Evolutionary conservation across 2,113 vertebrate genomes (phyloP).

Genomic region (Meles meles): DNA sequence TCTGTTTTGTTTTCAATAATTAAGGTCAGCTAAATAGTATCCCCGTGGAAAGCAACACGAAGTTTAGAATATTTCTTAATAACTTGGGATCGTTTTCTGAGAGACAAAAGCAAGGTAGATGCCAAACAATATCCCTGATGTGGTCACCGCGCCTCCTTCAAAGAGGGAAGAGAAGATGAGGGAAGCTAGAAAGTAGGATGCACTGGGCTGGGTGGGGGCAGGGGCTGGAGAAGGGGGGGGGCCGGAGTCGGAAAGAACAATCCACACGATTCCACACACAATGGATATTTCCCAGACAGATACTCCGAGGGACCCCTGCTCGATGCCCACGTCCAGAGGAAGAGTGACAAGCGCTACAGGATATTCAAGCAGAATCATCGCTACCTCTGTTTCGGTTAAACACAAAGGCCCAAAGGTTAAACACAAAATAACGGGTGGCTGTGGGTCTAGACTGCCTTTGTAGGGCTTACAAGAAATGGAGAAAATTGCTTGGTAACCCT

Average conservation of each 20-base stretch:
- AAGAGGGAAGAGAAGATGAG: neutral
- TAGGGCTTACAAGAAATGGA: neutral
- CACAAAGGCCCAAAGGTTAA: neutral
- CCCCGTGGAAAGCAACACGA: neutral
- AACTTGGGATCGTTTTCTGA: neutral
- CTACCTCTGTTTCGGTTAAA: neutral
- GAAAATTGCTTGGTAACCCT: neutral
- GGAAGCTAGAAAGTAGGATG: neutral
- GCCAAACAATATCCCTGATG: neutral
- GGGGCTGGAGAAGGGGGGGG: neutral
- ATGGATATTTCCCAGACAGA: neutral
- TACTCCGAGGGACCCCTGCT: neutral
- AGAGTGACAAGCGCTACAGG: neutral
- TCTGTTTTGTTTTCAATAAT: constrained; percentile 2
- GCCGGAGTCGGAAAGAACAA: neutral
- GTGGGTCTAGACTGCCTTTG: neutral
- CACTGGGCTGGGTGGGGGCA: accelerated
- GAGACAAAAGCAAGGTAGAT: neutral
- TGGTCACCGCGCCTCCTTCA: neutral
- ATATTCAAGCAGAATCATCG: neutral
- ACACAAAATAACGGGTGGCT: neutral
- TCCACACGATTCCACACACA: neutral
- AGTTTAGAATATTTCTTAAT: neutral
- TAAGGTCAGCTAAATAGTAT: constrained; percentile 13
- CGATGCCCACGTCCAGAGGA: neutral